Conservation (phyloP, 1,140 invertebrate genomes). For the Drosophila kanapiae region DNA sequence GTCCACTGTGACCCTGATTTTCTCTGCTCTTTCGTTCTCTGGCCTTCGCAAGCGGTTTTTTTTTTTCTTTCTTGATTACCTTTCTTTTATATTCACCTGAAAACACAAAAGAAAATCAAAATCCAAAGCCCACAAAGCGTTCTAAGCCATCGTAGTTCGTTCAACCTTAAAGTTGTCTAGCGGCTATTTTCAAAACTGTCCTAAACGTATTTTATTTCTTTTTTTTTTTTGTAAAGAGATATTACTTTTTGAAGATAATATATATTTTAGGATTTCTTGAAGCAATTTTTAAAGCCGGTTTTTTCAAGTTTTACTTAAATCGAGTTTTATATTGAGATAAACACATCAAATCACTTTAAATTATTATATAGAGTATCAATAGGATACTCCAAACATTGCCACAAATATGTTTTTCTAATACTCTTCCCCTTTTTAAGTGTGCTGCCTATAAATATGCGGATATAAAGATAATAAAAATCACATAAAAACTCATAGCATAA, state of each 20-base stretch:
- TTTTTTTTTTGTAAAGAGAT: not conserved
- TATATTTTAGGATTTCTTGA: not conserved
- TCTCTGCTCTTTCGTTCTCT: slow-evolving; percentile 21
- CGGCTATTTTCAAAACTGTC: not conserved
- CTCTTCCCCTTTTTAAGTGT: not conserved
- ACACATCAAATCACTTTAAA: not conserved
- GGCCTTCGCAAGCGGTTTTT: slow-evolving; percentile 9
- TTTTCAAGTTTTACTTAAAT: not conserved
- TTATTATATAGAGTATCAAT: no score
- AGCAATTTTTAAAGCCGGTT: no score
- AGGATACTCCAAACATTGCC: no score
- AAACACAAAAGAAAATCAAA: slow-evolving; percentile 26
- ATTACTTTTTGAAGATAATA: not conserved
- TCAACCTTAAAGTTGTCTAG: slow-evolving; percentile 41
- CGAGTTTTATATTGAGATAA: not conserved
- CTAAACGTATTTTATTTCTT: not conserved
- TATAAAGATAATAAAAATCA: slow-evolving; percentile 3
- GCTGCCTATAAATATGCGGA: slow-evolving; percentile 1
- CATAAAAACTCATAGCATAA: not conserved
- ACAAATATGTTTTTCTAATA: not conserved
- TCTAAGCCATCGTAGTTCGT: slow-evolving; percentile 50
- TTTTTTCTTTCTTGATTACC: slow-evolving; percentile 6
- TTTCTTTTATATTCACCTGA: slow-evolving; percentile 26
- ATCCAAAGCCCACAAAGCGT: slow-evolving; percentile 3
- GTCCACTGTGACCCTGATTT: slow-evolving; percentile 54